phyloP scores from a whole-genome alignment of 2,888 invertebrate genomes.

The Pachliopta kotzebuea region DNA sequence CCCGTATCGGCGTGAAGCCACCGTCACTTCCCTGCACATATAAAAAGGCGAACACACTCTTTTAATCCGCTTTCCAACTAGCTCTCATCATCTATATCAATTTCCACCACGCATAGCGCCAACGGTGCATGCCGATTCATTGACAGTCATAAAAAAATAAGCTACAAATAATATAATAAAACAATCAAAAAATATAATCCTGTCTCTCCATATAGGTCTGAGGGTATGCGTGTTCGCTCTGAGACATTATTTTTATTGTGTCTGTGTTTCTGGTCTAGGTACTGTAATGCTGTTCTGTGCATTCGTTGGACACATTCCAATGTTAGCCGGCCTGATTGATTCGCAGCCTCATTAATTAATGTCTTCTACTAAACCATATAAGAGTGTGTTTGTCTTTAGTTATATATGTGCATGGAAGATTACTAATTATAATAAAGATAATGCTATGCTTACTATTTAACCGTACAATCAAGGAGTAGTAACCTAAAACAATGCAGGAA shows the following conservation, averaged over 20 bases:
- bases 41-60: constrained; percentile 80
- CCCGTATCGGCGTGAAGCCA: constrained; percentile 44
- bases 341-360: constrained; percentile 39
- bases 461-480: constrained; percentile 52
- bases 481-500: too few relatives aligned
- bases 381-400: constrained; percentile 80
- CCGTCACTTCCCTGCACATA: constrained; percentile 75
- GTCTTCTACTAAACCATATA: constrained; percentile 44
- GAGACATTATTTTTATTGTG: constrained; percentile 42
- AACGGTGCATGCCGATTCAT: constrained; percentile 74
- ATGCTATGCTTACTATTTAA: constrained; percentile 41
- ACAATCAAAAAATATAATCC: constrained; percentile 48
- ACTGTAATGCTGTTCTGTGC: constrained; percentile 44
- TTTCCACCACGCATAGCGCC: constrained; percentile 60
- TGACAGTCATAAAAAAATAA: constrained; percentile 50
- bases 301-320: constrained; percentile 45
- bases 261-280: constrained; percentile 46
- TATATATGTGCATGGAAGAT: constrained; percentile 80
- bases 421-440: constrained; percentile 53
- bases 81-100: constrained; percentile 44
- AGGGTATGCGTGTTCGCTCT: constrained; percentile 35
- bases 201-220: constrained; percentile 38
- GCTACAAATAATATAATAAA: constrained; percentile 62
- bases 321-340: constrained; percentile 43
- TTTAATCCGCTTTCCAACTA: constrained; percentile 50